Conservation (phyloP, 2,113 vertebrate species). For the Phasianus colchicus region DNA sequence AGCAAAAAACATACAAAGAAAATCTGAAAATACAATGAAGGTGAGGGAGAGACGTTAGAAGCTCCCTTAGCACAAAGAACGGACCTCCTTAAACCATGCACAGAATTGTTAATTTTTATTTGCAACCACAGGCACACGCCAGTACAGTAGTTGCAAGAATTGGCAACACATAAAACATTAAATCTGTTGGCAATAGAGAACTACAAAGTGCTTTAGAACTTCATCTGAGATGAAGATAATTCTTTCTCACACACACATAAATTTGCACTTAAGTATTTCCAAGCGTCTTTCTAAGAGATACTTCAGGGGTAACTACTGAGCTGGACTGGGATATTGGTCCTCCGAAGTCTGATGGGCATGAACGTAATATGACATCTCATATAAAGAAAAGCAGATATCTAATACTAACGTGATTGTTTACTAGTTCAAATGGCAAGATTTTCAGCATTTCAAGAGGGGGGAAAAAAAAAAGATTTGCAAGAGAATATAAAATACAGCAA, state of each 20-base stretch:
- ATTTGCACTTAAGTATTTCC: slow-evolving; percentile 78
- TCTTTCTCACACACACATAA: slow-evolving; percentile 77
- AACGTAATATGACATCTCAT: slow-evolving; percentile 42
- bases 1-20: slow-evolving; percentile 77
- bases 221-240: slow-evolving; percentile 80
- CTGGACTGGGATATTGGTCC: slow-evolving; percentile 80
- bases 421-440: slow-evolving; percentile 74
- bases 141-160: slow-evolving; percentile 75
- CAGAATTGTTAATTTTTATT: slow-evolving; percentile 68
- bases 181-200: slow-evolving; percentile 92
- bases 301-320: slow-evolving; percentile 61
- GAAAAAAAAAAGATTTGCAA: slow-evolving; percentile 68
- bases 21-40: slow-evolving; percentile 61
- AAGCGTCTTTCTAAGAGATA: slow-evolving; percentile 73
- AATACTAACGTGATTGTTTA: slow-evolving; percentile 71
- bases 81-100: slow-evolving; percentile 73
- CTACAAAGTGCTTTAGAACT: slow-evolving; percentile 95
- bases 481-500: slow-evolving; percentile 85
- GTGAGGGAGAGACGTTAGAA: slow-evolving; percentile 63
- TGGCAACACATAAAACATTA: slow-evolving; percentile 87
- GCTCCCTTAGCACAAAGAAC: slow-evolving; percentile 62
- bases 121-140: slow-evolving; percentile 73
- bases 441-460: slow-evolving; percentile 76
- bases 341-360: slow-evolving; percentile 74
- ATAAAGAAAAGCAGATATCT: slow-evolving; percentile 61